Base-by-base conservation (phyloP, 2,888 invertebrate species). In the Melinopterus prodromus region DNA sequence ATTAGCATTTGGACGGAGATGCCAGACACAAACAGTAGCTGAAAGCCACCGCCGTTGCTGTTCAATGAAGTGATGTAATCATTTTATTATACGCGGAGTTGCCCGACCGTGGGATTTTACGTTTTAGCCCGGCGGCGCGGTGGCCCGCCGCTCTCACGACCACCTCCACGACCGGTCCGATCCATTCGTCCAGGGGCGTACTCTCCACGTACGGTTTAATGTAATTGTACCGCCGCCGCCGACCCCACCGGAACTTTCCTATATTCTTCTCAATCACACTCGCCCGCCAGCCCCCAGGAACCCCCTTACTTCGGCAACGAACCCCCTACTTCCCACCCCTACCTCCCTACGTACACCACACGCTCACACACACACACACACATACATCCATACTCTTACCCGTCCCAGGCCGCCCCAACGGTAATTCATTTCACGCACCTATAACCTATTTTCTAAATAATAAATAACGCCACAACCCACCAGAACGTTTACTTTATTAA, bases 51-150 rank as follows among this genome's bases (percentile, higher is more conserved):
- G 83, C 77, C 84, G 84, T 85, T 85, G 85, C 85, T 86, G 86
- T 86, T 87, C 86, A 87, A 87, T 87, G 87, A 86, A 86, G 86
- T 87, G 87, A 85, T 85, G 84, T 86, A 87, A 87, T 86, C 87
- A 87, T 86, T 87, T 87, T 86, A 87, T 86, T 86, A 86, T 85
- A 86, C 86, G 26, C 74, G 26, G 74, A 74, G 74, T 35, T 74
- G 74, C 35, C 74, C 35, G 74, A 37, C 74, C 74, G 74, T 74
- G 74, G 74, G 74, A 37, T 74, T 74, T 74, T 74, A 74, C 74
- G 74, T 74, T 74, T 74, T 74, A 74, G 74, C 26, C 74, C 74
- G n/a, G n/a, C 35, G 35, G 16, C n/a, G 69, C 77, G 9, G 36
- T 36, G 72, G 16, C 6, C 70, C 69, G 69, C 74, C 26, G 15